phyloP scores from a whole-genome alignment of 1,140 invertebrate species.

The Ceratoteleas bidentatus region DNA sequence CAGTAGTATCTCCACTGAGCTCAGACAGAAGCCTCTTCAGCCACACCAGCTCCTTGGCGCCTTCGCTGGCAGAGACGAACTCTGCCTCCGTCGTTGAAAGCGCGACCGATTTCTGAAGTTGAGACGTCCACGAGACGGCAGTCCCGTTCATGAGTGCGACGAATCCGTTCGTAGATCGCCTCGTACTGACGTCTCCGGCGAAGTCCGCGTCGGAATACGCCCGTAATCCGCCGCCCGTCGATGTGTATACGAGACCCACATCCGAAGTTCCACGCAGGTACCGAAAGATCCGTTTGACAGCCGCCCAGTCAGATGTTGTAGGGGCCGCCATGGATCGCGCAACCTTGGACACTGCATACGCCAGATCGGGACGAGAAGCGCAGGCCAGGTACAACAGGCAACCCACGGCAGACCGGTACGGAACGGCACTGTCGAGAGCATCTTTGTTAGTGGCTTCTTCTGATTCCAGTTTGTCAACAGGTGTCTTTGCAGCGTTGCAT shows the following conservation, averaged over 20 bases:
- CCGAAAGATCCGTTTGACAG: slow-evolving; percentile 22
- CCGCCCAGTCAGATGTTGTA: slow-evolving; percentile 1
- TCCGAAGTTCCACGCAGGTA: slow-evolving; percentile 6
- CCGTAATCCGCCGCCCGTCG: background rate
- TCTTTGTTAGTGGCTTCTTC: background rate
- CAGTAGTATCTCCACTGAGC: no score
- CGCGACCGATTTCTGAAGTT: slow-evolving; percentile 15
- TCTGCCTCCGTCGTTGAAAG: slow-evolving; percentile 11
- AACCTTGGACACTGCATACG: slow-evolving; percentile 23
- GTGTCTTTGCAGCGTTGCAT: slow-evolving; percentile 16
- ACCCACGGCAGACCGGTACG: slow-evolving; percentile 17
- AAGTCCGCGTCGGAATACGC: slow-evolving; percentile 16
- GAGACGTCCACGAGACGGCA: slow-evolving; percentile 10
- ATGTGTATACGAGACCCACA: no score
- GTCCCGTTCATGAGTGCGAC: background rate
- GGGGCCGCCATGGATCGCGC: slow-evolving; percentile 22
- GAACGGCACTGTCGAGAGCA: slow-evolving; percentile 12
- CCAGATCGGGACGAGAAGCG: slow-evolving; percentile 20
- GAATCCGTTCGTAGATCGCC: slow-evolving; percentile 17
- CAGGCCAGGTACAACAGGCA: slow-evolving; percentile 27
- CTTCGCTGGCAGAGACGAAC: slow-evolving; percentile 9
- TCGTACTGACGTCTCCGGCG: slow-evolving; percentile 3
- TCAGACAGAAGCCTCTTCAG: background rate
- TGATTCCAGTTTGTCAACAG: slow-evolving; percentile 6
- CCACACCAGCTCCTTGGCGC: slow-evolving; percentile 2